A percentile compares a stretch with the other conserved stretches of the same genome.
phyloP scores from a whole-genome alignment of 2,797 vertebrate species.

The Brachymystax lenok region DNA sequence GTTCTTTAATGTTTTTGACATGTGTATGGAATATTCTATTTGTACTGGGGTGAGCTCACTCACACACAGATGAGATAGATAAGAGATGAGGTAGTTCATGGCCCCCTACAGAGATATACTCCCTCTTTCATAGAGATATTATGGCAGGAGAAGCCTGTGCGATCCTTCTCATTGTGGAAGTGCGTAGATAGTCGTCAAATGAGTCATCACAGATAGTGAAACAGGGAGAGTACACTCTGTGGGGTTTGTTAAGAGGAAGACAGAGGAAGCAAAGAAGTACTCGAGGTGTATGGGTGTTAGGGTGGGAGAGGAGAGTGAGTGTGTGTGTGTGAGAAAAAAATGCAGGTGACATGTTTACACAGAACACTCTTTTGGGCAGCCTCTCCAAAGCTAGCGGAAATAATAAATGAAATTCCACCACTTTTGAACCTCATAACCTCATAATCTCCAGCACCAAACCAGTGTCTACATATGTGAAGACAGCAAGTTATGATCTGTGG shows the following conservation, averaged over 20 bases:
- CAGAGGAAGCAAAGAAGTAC: not conserved
- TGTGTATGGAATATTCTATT: conserved; percentile 31
- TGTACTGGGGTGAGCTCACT: conserved; percentile 9
- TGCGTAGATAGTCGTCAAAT: not conserved
- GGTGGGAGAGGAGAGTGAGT: too few species aligned
- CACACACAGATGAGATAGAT: too few species aligned
- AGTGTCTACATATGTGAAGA: too few species aligned
- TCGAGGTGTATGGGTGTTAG: not conserved
- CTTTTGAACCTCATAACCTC: too few species aligned
- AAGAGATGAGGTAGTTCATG: not conserved
- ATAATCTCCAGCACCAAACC: too few species aligned
- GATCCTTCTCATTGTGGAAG: not conserved
- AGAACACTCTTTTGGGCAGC: not conserved
- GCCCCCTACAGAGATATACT: not conserved
- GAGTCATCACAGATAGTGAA: not conserved
- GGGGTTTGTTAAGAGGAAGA: not conserved
- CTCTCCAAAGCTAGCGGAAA: not conserved
- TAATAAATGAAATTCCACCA: not conserved
- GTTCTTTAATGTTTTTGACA: not conserved
- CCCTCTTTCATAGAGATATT: not conserved
- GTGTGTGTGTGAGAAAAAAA: not conserved
- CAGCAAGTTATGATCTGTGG: too few species aligned
- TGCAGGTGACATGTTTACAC: conserved; percentile 28
- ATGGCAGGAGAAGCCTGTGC: conserved; percentile 5
- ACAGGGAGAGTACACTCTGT: not conserved